Conservation (phyloP, 1,140 invertebrate species). For the Drosophila tsacasi region DNA sequence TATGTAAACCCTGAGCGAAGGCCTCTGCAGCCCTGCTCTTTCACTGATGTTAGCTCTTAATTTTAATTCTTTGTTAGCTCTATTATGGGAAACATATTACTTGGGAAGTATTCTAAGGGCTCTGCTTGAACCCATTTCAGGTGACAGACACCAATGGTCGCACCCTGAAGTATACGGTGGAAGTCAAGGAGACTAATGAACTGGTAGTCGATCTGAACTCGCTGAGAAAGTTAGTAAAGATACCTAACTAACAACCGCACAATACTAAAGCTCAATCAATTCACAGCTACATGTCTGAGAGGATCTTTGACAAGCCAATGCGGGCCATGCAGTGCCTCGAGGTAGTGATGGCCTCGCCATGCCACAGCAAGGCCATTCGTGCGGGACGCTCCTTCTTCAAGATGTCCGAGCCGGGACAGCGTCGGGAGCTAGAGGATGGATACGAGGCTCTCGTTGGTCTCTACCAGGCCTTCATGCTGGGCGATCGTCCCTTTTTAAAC, state of each 20-base stretch:
- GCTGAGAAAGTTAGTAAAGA: constrained; percentile 85
- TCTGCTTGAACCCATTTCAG: constrained; percentile 27
- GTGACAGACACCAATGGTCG: constrained; percentile 54
- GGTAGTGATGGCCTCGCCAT: constrained; percentile 88
- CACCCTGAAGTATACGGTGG: constrained; percentile 86
- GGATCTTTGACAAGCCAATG: constrained; percentile 86
- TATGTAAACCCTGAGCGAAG: too few species aligned
- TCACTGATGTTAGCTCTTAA: too few species aligned
- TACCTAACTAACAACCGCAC: too few species aligned
- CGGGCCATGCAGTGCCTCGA: constrained; percentile 92
- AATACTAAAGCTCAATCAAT: background rate
- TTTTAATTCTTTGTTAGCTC: too few species aligned
- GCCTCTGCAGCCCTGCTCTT: too few species aligned
- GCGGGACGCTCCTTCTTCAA: constrained; percentile 85
- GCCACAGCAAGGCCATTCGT: constrained; percentile 86
- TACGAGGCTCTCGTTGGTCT: constrained; percentile 90
- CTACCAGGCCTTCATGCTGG: constrained; percentile 91
- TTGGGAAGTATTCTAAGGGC: background rate
- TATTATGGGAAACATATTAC: background rate
- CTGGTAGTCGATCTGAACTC: constrained; percentile 86
- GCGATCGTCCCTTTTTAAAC: constrained; percentile 90
- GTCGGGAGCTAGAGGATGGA: constrained; percentile 87
- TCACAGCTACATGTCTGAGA: constrained; percentile 74
- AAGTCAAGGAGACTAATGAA: constrained; percentile 87
- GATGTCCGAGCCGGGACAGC: constrained; percentile 44